phyloP scores from a whole-genome alignment of 2,888 invertebrate species.

The Caenorhabditis japonica region DNA sequence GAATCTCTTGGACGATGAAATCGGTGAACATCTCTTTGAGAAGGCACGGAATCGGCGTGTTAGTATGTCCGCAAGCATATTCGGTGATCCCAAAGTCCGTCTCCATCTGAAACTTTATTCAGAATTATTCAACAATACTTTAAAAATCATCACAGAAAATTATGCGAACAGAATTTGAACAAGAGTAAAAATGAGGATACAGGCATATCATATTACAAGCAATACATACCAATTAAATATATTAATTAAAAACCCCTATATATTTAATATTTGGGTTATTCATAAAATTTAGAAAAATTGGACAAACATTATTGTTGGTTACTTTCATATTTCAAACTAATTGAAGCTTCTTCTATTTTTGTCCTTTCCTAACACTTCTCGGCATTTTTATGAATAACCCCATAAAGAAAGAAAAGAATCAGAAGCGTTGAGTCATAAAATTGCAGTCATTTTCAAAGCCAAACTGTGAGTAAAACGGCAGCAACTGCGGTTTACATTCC shows the following conservation, averaged over 20 bases:
- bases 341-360: no score
- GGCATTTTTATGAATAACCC: no score
- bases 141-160: neutral
- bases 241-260: no score
- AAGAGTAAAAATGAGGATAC: no score
- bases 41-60: conserved; percentile 57
- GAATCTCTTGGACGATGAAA: conserved; percentile 72
- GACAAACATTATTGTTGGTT: no score
- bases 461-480: conserved; percentile 76
- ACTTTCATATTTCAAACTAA: no score
- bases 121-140: neutral
- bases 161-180: conserved; percentile 5
- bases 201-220: conserved; percentile 14
- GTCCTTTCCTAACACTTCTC: no score
- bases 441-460: conserved; percentile 73
- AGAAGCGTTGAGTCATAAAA: conserved; percentile 73
- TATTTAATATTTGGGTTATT: no score
- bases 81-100: conserved; percentile 59
- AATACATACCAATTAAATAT: conserved; percentile 1
- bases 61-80: conserved; percentile 44
- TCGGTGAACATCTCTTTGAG: conserved; percentile 72
- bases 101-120: conserved; percentile 57
- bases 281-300: no score
- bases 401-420: conserved; percentile 6
- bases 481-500: conserved; percentile 76